Evolutionary conservation across 2,888 invertebrate species (phyloP).

Genomic region (Andrena trimmerana): DNA sequence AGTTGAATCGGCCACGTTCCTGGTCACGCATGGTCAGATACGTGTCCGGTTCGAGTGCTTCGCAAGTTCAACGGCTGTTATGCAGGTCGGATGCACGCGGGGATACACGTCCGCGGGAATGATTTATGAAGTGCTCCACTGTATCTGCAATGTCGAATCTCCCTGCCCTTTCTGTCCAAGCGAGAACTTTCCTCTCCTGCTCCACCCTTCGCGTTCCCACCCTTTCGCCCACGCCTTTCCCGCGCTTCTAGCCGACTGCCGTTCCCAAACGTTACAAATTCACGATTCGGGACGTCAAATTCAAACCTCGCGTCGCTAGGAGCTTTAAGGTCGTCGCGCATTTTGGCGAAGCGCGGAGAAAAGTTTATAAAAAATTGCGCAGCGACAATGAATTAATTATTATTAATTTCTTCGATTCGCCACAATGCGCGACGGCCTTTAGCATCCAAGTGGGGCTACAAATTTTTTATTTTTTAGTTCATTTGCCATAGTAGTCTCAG

Average conservation of each 20-base stretch:
- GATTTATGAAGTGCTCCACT: constrained; percentile 62
- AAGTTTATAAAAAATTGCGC: too few relatives aligned
- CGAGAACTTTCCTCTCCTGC: constrained; percentile 8
- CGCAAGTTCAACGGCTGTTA: constrained; percentile 71
- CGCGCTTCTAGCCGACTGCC: not conserved
- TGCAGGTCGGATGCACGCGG: constrained; percentile 69
- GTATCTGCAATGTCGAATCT: constrained; percentile 61
- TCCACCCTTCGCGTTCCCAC: not conserved
- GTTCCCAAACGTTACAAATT: not conserved
- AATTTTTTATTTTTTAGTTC: too few relatives aligned
- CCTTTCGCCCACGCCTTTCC: not conserved
- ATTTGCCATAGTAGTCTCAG: too few relatives aligned
- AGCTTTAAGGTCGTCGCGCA: too few relatives aligned
- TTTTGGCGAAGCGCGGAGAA: too few relatives aligned
- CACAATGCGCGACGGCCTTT: too few relatives aligned
- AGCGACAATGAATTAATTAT: too few relatives aligned
- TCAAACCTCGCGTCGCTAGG: too few relatives aligned
- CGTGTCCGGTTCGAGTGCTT: constrained; percentile 69
- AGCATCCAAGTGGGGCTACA: too few relatives aligned
- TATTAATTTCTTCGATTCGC: too few relatives aligned
- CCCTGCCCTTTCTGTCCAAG: constrained; percentile 22
- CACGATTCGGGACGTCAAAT: too few relatives aligned
- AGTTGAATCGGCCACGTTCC: constrained; percentile 66
- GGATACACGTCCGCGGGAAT: constrained; percentile 56
- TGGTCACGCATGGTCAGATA: constrained; percentile 70